phyloP scores from a whole-genome alignment of 2,888 invertebrate species.

The Melanotus villosus region DNA sequence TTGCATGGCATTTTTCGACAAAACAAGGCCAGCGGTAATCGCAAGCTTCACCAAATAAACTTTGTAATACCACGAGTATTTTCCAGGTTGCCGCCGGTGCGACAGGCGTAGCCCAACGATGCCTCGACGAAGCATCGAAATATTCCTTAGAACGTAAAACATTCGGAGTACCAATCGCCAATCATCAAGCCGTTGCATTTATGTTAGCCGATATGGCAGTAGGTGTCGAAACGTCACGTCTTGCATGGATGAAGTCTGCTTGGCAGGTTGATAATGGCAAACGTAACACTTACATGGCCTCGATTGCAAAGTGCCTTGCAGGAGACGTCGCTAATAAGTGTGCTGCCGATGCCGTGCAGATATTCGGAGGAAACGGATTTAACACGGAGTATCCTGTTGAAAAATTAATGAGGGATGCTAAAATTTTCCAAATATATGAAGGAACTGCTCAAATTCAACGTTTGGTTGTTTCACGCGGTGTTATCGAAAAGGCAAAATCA shows the following conservation, averaged over 20 bases:
- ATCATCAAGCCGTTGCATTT: conserved; percentile 93
- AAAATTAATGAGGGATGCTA: conserved; percentile 98
- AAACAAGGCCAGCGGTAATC: conserved; percentile 90
- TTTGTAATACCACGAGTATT: too few relatives aligned
- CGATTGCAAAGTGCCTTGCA: conserved; percentile 94
- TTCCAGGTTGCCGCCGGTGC: conserved; percentile 93
- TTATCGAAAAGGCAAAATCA: conserved; percentile 71
- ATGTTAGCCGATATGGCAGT: conserved; percentile 97
- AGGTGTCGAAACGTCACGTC: conserved; percentile 87
- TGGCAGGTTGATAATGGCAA: conserved; percentile 91
- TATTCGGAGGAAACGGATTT: conserved; percentile 96
- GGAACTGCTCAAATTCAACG: conserved; percentile 98
- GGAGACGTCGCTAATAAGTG: conserved; percentile 95
- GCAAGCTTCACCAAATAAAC: too few relatives aligned
- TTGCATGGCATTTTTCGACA: conserved; percentile 97
- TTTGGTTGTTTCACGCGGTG: conserved; percentile 88
- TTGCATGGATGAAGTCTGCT: conserved; percentile 89
- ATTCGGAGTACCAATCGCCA: conserved; percentile 84
- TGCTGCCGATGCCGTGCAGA: conserved; percentile 95
- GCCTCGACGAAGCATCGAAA: conserved; percentile 92
- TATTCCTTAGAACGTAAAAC: conserved; percentile 94
- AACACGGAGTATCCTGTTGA: conserved; percentile 98
- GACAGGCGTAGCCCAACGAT: conserved; percentile 91
- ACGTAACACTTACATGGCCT: conserved; percentile 89
- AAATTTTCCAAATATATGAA: conserved; percentile 98